Evolutionary conservation across 2,888 invertebrate species (phyloP).

Genomic region (Zootermopsis nevadensis): DNA sequence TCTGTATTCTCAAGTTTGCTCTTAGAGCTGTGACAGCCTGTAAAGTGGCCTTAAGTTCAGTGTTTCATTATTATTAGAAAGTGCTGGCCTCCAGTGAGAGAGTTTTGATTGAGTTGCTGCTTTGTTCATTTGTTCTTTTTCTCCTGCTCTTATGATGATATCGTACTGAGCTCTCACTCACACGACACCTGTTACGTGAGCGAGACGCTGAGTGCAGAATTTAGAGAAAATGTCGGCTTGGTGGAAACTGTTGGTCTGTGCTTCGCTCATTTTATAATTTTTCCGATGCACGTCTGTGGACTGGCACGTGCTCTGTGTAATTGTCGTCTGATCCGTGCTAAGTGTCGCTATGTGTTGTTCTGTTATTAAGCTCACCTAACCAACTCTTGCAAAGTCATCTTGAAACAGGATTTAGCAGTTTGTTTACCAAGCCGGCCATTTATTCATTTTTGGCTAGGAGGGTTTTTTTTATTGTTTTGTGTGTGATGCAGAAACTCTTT

Average conservation of each 20-base stretch:
- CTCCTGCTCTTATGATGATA: background rate
- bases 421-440: constrained; percentile 2
- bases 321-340: too few relatives aligned
- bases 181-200: background rate
- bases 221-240: background rate
- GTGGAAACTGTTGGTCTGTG: background rate
- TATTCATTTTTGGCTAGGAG: constrained; percentile 38
- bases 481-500: constrained; percentile 53
- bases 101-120: constrained; percentile 35
- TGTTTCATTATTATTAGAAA: too few relatives aligned
- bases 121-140: background rate
- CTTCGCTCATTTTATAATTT: background rate
- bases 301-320: too few relatives aligned
- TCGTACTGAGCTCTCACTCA: background rate
- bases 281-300: too few relatives aligned
- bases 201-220: background rate
- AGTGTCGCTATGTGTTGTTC: too few relatives aligned
- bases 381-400: too few relatives aligned
- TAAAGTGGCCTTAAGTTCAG: too few relatives aligned
- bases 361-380: too few relatives aligned
- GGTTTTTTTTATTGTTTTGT: constrained; percentile 44
- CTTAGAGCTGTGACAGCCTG: too few relatives aligned
- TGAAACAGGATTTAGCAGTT: background rate
- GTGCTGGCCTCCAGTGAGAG: background rate
- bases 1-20: too few relatives aligned